These are phyloP conservation scores for Camponotus fellah DNA, from an alignment of 2,888 invertebrate species.

Conservation along the genomic window DNA sequence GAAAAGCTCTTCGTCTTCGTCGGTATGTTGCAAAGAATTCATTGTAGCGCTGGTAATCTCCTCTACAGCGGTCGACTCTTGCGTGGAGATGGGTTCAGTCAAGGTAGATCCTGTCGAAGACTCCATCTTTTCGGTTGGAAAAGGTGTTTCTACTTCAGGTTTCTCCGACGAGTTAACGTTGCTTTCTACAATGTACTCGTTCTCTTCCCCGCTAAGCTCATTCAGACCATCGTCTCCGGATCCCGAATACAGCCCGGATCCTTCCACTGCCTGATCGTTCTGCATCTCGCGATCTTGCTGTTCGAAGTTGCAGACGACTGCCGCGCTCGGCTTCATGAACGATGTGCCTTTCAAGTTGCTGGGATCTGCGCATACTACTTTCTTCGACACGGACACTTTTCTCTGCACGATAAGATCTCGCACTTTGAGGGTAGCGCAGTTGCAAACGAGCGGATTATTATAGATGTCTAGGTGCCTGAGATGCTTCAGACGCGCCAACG, in stretches of 20 bases:
- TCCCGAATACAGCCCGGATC: constrained; percentile 82
- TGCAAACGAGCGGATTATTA: constrained; percentile 91
- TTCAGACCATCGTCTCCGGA: constrained; percentile 69
- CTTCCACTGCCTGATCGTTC: constrained; percentile 88
- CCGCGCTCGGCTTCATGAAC: constrained; percentile 87
- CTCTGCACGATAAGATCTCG: constrained; percentile 88
- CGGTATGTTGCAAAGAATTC: constrained; percentile 38
- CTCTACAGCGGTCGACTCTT: background rate
- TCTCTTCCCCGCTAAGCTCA: constrained; percentile 72
- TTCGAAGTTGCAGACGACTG: constrained; percentile 78
- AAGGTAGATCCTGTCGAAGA: constrained; percentile 40
- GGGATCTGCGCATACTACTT: constrained; percentile 88
- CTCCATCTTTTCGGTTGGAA: constrained; percentile 19
- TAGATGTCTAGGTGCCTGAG: constrained; percentile 89
- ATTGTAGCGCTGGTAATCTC: background rate
- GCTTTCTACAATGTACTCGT: constrained; percentile 42
- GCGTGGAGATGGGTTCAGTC: background rate
- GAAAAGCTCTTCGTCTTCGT: constrained; percentile 70
- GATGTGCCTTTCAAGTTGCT: constrained; percentile 86
- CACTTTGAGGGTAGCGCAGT: constrained; percentile 89
- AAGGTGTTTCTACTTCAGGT: constrained; percentile 62
- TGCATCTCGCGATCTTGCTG: constrained; percentile 84
- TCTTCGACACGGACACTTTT: constrained; percentile 81
- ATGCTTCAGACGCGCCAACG: constrained; percentile 87
- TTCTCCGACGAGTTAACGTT: background rate